Percentiles rank a stretch among this genome's conserved stretches.
Conservation (phyloP, 2,113 vertebrate species). For the Datnioides undecimradiatus region DNA sequence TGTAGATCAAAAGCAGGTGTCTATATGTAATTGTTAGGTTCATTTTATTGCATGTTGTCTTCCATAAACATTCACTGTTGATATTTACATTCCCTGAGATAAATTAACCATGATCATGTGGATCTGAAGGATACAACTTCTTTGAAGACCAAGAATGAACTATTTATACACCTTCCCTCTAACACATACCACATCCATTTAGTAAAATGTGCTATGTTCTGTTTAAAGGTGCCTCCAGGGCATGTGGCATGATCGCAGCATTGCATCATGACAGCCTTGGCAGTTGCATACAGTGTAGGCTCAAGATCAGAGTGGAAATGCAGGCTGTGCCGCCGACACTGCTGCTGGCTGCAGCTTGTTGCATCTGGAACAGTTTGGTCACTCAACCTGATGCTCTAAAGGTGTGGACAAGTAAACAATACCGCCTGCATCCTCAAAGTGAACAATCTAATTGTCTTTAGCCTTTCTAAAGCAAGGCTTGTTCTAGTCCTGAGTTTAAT, state of each 20-base stretch:
- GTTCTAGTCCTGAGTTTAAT: conserved; percentile 41
- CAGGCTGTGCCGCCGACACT: not conserved
- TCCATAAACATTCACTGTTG: not conserved
- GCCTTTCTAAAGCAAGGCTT: not conserved
- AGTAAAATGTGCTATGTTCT: conserved; percentile 51
- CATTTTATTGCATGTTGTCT: not conserved
- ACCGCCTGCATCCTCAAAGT: not conserved
- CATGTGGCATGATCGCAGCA: conserved; percentile 38
- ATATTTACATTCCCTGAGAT: conserved; percentile 38
- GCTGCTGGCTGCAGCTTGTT: conserved; percentile 21
- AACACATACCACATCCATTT: conserved; percentile 33
- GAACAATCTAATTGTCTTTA: conserved; percentile 3
- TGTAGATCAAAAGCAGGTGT: not conserved
- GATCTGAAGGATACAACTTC: not conserved
- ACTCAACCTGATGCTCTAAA: conserved; percentile 9
- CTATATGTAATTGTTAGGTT: not conserved
- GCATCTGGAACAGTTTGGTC: conserved; percentile 38
- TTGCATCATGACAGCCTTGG: conserved; percentile 72
- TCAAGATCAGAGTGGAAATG: conserved; percentile 48
- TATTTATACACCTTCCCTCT: conserved; percentile 23
- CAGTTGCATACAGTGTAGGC: conserved; percentile 27
- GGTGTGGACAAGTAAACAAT: conserved; percentile 30
- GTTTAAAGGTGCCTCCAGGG: conserved; percentile 58
- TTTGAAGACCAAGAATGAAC: conserved; percentile 4
- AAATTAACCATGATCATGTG: conserved; percentile 8